Evolutionary conservation across 37 sponge, comb jelly and placozoan genomes (phyloP).

Genomic region (Chondrilla cf. caribensis): DNA sequence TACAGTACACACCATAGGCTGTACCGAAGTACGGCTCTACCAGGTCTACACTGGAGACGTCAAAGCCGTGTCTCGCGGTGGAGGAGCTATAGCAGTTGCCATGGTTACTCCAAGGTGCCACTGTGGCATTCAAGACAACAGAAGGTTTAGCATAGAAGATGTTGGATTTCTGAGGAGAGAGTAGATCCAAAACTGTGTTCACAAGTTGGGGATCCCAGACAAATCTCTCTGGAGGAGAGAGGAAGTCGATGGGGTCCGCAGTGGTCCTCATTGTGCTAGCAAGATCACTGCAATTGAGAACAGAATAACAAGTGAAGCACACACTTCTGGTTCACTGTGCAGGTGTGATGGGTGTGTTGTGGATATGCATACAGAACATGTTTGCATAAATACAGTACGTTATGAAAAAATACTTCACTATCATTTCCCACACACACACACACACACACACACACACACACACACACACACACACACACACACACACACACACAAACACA

Average conservation of each 20-base stretch:
- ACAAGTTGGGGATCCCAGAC: constrained; percentile 34
- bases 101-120: not conserved
- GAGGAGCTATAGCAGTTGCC: not conserved
- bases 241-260: constrained; percentile 59
- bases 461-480: no score
- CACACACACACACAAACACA: no score
- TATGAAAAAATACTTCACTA: not conserved
- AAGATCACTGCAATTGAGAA: constrained; percentile 24
- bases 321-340: no score
- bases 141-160: constrained; percentile 48
- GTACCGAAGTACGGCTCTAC: constrained; percentile 53
- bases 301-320: no score
- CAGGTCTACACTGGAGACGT: constrained; percentile 30
- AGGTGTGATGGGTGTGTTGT: not conserved
- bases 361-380: not conserved
- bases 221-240: constrained; percentile 44
- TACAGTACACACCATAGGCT: not conserved
- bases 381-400: not conserved
- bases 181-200: not conserved
- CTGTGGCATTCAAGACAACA: not conserved
- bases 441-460: no score
- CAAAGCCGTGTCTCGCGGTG: not conserved
- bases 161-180: constrained; percentile 40
- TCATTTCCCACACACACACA: no score
- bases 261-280: constrained; percentile 47